Evolutionary conservation across 2,888 invertebrate genomes (phyloP).

Genomic region (Melolontha melolontha): DNA sequence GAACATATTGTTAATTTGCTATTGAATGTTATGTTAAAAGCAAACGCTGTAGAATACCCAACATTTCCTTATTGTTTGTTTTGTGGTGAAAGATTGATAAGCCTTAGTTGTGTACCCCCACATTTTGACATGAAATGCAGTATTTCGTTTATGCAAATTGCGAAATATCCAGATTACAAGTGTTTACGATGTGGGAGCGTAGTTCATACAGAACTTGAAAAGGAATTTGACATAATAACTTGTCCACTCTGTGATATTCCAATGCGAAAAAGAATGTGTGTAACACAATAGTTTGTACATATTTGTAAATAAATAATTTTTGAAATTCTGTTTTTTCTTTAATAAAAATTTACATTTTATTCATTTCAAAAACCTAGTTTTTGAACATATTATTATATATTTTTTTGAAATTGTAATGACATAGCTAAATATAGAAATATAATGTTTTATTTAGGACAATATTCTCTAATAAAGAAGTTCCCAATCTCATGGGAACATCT

Average conservation of each 20-base stretch:
- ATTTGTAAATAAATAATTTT: no score
- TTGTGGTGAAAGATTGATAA: slow-evolving; percentile 55
- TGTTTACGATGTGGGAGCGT: slow-evolving; percentile 58
- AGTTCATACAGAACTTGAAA: slow-evolving; percentile 55
- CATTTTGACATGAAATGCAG: slow-evolving; percentile 60
- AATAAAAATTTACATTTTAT: no score
- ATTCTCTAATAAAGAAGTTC: no score
- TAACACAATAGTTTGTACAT: not conserved
- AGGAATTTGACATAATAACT: slow-evolving; percentile 52
- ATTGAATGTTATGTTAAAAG: slow-evolving; percentile 53
- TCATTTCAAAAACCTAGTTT: no score
- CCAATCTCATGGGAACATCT: no score
- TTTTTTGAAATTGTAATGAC: no score
- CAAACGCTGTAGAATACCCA: slow-evolving; percentile 58
- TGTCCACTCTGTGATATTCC: slow-evolving; percentile 61
- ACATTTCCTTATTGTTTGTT: slow-evolving; percentile 49
- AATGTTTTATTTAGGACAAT: no score
- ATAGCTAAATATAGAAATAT: no score
- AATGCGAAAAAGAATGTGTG: slow-evolving; percentile 53
- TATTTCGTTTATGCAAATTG: slow-evolving; percentile 60
- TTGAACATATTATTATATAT: no score
- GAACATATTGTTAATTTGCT: slow-evolving; percentile 57
- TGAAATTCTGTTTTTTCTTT: no score
- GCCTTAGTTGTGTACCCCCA: slow-evolving; percentile 57
- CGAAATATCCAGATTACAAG: slow-evolving; percentile 57